Conservation (phyloP, 2,797 vertebrate genomes). For the Nannoperca australis region DNA sequence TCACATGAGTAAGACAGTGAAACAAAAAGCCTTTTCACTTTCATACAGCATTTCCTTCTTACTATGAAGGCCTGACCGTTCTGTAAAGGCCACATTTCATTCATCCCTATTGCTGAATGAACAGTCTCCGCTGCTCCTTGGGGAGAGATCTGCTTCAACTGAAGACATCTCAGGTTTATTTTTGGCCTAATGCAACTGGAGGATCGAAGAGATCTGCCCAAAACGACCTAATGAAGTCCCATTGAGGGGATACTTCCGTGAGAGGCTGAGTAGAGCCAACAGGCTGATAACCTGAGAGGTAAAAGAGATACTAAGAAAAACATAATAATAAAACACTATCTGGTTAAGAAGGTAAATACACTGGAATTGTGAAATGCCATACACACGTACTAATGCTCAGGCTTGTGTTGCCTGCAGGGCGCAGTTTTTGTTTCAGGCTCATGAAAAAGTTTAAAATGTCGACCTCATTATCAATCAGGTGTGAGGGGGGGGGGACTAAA, state of each 20-base stretch:
- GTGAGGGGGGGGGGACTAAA: too few species aligned
- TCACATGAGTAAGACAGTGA: conserved; percentile 12
- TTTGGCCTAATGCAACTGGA: conserved; percentile 56
- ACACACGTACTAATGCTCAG: conserved; percentile 9
- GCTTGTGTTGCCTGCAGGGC: conserved; percentile 7
- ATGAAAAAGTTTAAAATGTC: conserved; percentile 29
- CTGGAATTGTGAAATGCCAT: neutral
- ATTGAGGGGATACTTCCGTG: conserved; percentile 35
- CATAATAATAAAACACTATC: neutral
- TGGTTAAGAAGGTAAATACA: neutral
- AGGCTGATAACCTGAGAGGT: neutral
- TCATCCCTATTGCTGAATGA: conserved; percentile 46
- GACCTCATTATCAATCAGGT: conserved; percentile 22
- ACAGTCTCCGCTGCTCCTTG: neutral
- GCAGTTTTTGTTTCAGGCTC: conserved; percentile 12
- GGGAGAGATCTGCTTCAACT: conserved; percentile 22
- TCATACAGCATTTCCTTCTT: conserved; percentile 9
- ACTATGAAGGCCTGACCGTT: conserved; percentile 7
- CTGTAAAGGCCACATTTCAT: conserved; percentile 28
- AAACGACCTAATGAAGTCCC: conserved; percentile 28
- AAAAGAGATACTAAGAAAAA: neutral
- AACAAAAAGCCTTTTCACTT: conserved; percentile 24
- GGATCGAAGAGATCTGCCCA: conserved; percentile 42
- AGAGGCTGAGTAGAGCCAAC: conserved; percentile 5
- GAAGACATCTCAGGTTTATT: conserved; percentile 59